Conservation (phyloP, 2,888 invertebrate genomes). For the Phanerotoma sp. region DNA sequence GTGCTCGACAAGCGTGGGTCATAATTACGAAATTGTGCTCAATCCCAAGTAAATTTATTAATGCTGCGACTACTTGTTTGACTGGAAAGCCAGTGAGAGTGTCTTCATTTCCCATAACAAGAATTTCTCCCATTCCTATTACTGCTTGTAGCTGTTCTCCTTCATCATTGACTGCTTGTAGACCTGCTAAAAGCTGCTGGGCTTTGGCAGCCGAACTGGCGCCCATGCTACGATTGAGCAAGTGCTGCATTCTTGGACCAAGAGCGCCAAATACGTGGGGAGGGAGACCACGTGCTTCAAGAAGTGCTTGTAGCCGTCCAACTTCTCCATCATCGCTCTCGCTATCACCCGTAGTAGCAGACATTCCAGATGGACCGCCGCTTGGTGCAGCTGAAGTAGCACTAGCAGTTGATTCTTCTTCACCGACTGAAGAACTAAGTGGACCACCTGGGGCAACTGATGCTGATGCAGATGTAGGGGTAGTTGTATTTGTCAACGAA, state of each 20-base stretch:
- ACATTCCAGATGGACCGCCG: conserved; percentile 56
- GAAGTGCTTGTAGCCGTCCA: conserved; percentile 88
- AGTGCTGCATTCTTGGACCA: conserved; percentile 94
- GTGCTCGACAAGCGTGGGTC: conserved; percentile 97
- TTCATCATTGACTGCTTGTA: conserved; percentile 93
- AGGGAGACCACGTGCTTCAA: conserved; percentile 94
- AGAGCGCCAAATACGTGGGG: conserved; percentile 95
- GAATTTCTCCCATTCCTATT: conserved; percentile 97
- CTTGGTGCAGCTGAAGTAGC: conserved; percentile 50
- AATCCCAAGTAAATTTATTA: conserved; percentile 89
- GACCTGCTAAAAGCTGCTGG: conserved; percentile 86
- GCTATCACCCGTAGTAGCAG: conserved; percentile 62
- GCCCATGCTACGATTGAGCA: conserved; percentile 92
- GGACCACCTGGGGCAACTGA: conserved; percentile 47
- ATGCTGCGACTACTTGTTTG: conserved; percentile 94
- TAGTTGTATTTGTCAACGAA: conserved; percentile 47
- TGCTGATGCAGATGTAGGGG: conserved; percentile 47
- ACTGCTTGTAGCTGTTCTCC: conserved; percentile 95
- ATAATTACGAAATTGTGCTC: conserved; percentile 99
- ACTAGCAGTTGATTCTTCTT: conserved; percentile 49
- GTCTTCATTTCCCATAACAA: conserved; percentile 99
- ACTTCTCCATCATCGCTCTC: conserved; percentile 94
- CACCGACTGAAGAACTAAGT: conserved; percentile 46
- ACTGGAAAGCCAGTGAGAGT: conserved; percentile 98
- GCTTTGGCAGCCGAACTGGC: conserved; percentile 88